A percentile compares a stretch with the other conserved stretches of the same genome.
Evolutionary conservation across 2,888 invertebrate genomes (phyloP).

Genomic region (Eupithecia insigniata): DNA sequence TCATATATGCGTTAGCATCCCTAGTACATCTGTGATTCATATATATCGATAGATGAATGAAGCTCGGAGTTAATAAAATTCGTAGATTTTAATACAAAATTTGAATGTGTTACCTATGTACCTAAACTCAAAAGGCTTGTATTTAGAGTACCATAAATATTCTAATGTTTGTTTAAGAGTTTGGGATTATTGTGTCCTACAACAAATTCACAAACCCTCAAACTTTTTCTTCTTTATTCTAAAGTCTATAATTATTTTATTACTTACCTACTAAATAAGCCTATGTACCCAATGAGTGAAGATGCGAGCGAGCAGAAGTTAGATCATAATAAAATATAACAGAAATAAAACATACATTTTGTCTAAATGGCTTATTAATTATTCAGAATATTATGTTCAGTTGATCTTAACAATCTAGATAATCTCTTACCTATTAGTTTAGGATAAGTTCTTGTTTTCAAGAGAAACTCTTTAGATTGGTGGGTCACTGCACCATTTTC

Average conservation of each 20-base stretch:
- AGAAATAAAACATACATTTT: slow-evolving; percentile 11
- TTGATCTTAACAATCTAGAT: slow-evolving; percentile 72
- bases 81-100: too few species aligned
- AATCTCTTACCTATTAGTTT: slow-evolving; percentile 91
- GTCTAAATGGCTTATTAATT: slow-evolving; percentile 19
- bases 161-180: not conserved
- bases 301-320: too few species aligned
- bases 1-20: too few species aligned
- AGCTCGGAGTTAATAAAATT: not conserved
- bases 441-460: slow-evolving; percentile 91
- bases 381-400: slow-evolving; percentile 52
- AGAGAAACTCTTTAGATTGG: slow-evolving; percentile 94
- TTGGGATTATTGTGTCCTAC: not conserved
- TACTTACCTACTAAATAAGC: too few species aligned
- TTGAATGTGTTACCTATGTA: too few species aligned
- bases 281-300: too few species aligned
- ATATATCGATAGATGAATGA: not conserved
- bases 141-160: not conserved
- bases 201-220: too few species aligned
- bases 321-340: not conserved
- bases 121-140: not conserved
- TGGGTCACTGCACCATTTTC: slow-evolving; percentile 96
- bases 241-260: too few species aligned
- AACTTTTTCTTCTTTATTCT: too few species aligned
- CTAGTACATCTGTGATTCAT: too few species aligned